Evolutionary conservation across 35 echinoderm and acorn worm genomes (phyloP).

Genomic region (Heliocidaris tuberculata): DNA sequence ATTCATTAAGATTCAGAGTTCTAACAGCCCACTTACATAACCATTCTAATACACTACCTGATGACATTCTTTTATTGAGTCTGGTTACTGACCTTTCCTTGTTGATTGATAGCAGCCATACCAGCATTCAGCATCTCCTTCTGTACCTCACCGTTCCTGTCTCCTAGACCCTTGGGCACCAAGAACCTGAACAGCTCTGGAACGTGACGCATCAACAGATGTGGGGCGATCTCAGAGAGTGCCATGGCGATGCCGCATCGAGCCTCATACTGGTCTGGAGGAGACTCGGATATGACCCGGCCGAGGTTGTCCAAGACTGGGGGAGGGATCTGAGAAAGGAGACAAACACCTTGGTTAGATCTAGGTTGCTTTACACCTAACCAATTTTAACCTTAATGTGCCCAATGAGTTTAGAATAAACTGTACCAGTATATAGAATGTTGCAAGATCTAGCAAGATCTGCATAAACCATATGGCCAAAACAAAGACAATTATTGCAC

Average conservation of each 20-base stretch:
- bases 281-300: conserved; percentile 77
- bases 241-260: conserved; percentile 84
- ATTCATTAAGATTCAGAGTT: too few relatives aligned
- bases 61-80: too few relatives aligned
- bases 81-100: conserved; percentile 89
- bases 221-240: conserved; percentile 74
- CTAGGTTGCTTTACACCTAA: background rate
- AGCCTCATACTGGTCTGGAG: conserved; percentile 74
- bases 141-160: conserved; percentile 70
- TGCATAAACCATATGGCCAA: too few relatives aligned
- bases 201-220: conserved; percentile 67
- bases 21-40: too few relatives aligned
- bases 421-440: too few relatives aligned
- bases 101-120: conserved; percentile 66
- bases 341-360: background rate
- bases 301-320: conserved; percentile 88
- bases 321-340: conserved; percentile 58
- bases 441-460: too few relatives aligned
- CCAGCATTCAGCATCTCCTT: conserved; percentile 83
- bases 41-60: too few relatives aligned
- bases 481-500: too few relatives aligned
- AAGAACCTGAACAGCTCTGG: conserved; percentile 78
- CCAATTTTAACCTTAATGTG: too few relatives aligned
- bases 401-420: too few relatives aligned
- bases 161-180: conserved; percentile 78